These are phyloP conservation scores for Drosophila elegans DNA, from an alignment of 1,140 invertebrate genomes.

Conservation along the genomic window DNA sequence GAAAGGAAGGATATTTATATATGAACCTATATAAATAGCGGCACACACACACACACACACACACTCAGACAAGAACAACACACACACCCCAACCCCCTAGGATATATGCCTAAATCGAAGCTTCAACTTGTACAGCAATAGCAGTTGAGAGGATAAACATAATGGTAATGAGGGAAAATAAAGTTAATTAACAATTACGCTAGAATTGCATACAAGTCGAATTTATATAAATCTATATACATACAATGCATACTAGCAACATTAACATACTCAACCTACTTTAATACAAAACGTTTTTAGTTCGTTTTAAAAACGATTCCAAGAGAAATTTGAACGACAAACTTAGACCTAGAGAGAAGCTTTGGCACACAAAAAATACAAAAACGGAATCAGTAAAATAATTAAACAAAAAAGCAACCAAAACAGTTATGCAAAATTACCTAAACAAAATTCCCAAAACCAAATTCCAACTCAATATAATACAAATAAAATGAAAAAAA, in stretches of 20 bases:
- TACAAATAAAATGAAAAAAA: slow-evolving; percentile 23
- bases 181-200: slow-evolving; percentile 61
- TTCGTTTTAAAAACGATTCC: slow-evolving; percentile 40
- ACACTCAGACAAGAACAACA: slow-evolving; percentile 19
- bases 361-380: slow-evolving; percentile 69
- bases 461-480: slow-evolving; percentile 49
- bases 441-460: slow-evolving; percentile 30
- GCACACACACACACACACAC: slow-evolving; percentile 34
- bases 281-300: slow-evolving; percentile 48
- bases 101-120: slow-evolving; percentile 44
- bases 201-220: slow-evolving; percentile 81
- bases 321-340: slow-evolving; percentile 21
- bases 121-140: slow-evolving; percentile 61
- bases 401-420: slow-evolving; percentile 23
- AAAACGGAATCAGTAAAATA: slow-evolving; percentile 32
- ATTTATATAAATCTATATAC: slow-evolving; percentile 71
- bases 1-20: slow-evolving; percentile 73
- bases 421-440: slow-evolving; percentile 32
- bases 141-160: slow-evolving; percentile 18
- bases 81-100: slow-evolving; percentile 24
- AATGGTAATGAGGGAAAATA: background rate
- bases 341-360: slow-evolving; percentile 45
- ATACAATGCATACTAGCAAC: slow-evolving; percentile 50
- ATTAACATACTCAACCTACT: slow-evolving; percentile 58
- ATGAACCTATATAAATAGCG: slow-evolving; percentile 63